A percentile compares a stretch with the other conserved stretches of the same genome.
Conservation (phyloP, 2,113 vertebrate genomes). For the Cinclus cinclus region DNA sequence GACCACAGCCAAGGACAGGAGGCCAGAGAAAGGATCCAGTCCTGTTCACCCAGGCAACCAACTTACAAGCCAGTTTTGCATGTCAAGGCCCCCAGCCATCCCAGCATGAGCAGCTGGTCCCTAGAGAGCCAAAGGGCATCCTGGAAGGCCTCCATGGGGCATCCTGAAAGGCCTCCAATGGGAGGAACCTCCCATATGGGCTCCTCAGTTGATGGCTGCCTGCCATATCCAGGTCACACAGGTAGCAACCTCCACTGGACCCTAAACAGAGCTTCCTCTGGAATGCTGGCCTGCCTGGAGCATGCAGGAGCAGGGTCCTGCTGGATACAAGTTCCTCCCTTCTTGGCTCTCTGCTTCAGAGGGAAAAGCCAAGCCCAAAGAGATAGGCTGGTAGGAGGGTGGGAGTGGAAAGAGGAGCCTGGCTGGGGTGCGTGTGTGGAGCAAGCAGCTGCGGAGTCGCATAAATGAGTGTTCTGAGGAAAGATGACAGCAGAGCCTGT, state of each 20-base stretch:
- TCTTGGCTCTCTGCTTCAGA: background rate
- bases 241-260: background rate
- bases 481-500: background rate
- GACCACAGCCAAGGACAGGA: background rate
- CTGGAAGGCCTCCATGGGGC: background rate
- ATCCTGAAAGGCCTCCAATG: background rate
- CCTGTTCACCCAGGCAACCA: background rate
- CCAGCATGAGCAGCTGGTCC: background rate
- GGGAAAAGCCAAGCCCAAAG: background rate
- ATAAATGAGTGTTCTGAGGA: background rate
- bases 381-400: background rate
- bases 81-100: background rate
- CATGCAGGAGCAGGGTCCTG: background rate
- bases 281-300: background rate
- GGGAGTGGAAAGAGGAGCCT: background rate
- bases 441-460: rapidly evolving
- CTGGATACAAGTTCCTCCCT: background rate
- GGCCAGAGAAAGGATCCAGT: background rate
- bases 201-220: background rate
- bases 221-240: background rate
- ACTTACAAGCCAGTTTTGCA: background rate
- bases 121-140: background rate
- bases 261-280: background rate
- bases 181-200: background rate
- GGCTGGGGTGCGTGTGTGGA: background rate